Evolutionary conservation across 2,797 vertebrate species (phyloP).

Genomic region (Synanceia verrucosa): DNA sequence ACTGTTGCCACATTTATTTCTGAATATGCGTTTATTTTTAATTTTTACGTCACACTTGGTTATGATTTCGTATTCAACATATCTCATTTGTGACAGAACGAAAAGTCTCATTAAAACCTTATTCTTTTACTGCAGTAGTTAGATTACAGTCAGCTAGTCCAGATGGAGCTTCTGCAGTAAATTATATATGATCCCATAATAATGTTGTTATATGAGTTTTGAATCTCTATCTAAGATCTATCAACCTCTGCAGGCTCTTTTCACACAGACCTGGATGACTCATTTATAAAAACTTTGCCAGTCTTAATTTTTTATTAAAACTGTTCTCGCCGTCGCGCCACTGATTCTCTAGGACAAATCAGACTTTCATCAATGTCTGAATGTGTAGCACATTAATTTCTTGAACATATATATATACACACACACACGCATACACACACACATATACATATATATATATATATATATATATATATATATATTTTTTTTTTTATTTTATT

Average conservation of each 20-base stretch:
- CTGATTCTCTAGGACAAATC: not conserved
- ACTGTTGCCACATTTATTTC: not conserved
- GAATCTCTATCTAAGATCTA: too few species aligned
- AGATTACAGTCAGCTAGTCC: not conserved
- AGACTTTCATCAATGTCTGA: slow-evolving; percentile 4
- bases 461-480: not conserved
- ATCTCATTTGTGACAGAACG: not conserved
- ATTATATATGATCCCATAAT: not conserved
- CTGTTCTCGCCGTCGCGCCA: not conserved
- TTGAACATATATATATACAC: too few species aligned
- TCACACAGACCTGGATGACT: not conserved
- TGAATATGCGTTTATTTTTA: not conserved
- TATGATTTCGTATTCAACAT: not conserved
- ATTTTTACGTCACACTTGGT: not conserved
- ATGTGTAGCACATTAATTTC: slow-evolving; percentile 2
- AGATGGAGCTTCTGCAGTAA: not conserved
- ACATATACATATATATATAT: too few species aligned
- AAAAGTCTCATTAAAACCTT: too few species aligned
- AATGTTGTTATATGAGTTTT: not conserved
- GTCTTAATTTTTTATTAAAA: not conserved
- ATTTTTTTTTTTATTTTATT: not conserved
- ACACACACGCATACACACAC: too few species aligned
- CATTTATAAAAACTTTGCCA: not conserved
- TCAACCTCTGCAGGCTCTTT: not conserved
- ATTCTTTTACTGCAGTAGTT: not conserved